A percentile compares a stretch with the other conserved stretches of the same genome.
Conservation (phyloP, 1,140 invertebrate species). For the Zaprionus gabonicus region DNA sequence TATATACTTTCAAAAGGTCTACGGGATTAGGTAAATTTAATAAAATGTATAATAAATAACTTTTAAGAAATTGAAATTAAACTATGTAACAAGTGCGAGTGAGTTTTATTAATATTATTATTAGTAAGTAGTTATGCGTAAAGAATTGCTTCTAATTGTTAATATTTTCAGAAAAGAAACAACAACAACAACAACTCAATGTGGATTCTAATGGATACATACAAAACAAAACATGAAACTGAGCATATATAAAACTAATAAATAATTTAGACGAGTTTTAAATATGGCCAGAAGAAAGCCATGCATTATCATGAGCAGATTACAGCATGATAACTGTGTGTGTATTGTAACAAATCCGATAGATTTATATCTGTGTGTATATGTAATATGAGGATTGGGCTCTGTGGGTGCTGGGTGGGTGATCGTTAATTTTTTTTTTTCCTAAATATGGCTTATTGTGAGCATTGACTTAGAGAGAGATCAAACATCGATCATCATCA, state of each 20-base stretch:
- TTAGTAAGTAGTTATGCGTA: not conserved
- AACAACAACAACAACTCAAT: slow-evolving; percentile 33
- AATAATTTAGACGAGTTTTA: slow-evolving; percentile 27
- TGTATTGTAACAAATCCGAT: not conserved
- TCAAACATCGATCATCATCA: not conserved
- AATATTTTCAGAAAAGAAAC: slow-evolving; percentile 19
- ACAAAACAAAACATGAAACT: slow-evolving; percentile 6
- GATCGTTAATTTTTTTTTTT: slow-evolving; percentile 8
- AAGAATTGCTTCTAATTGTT: slow-evolving; percentile 10
- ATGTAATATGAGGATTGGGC: not conserved
- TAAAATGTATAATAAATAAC: not conserved
- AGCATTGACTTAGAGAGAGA: slow-evolving; percentile 3
- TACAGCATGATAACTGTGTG: slow-evolving; percentile 2
- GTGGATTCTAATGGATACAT: slow-evolving; percentile 12
- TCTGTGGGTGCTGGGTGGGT: slow-evolving; percentile 5
- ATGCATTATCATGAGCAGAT: slow-evolving; percentile 27
- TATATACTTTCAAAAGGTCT: not conserved
- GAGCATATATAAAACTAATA: slow-evolving; percentile 18
- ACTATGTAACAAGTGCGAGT: not conserved
- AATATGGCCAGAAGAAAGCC: slow-evolving; percentile 18
- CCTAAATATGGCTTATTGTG: slow-evolving; percentile 25
- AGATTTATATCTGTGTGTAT: slow-evolving; percentile 12
- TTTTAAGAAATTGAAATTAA: not conserved
- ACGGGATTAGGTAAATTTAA: not conserved
- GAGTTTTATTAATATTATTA: too few species aligned